phyloP scores from a whole-genome alignment of 2,113 vertebrate species.

The Fukomys damarensis region DNA sequence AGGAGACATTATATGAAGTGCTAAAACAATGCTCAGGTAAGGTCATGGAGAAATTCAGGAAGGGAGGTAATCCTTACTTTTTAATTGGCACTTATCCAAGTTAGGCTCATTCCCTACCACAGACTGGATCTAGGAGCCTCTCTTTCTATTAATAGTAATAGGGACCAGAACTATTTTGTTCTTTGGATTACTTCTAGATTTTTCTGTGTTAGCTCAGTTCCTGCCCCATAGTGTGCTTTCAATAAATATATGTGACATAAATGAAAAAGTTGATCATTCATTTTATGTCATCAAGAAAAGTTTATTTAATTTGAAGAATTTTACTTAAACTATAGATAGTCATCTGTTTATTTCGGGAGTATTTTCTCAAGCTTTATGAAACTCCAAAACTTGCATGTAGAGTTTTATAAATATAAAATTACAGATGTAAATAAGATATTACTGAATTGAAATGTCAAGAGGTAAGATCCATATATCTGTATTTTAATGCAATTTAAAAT shows the following conservation, averaged over 20 bases:
- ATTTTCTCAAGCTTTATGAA: slow-evolving; percentile 9
- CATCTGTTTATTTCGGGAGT: neutral
- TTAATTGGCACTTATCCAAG: neutral
- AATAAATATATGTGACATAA: neutral
- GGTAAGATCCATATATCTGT: neutral
- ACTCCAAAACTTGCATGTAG: neutral
- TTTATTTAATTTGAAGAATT: slow-evolving; percentile 36
- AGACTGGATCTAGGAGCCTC: neutral
- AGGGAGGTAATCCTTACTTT: neutral
- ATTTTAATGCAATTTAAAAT: slow-evolving; percentile 38
- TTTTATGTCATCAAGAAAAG: neutral
- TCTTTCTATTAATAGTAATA: neutral
- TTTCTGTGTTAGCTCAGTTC: neutral
- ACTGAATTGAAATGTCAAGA: slow-evolving; percentile 6
- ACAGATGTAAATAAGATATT: neutral
- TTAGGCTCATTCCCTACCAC: neutral
- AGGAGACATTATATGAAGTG: neutral
- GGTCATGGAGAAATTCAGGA: neutral
- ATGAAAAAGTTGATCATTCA: neutral
- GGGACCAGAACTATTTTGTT: neutral
- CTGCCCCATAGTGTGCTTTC: neutral
- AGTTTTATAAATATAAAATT: slow-evolving; percentile 10
- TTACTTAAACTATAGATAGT: neutral
- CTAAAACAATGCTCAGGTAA: neutral
- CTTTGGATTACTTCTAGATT: neutral